Conservation (phyloP, 2,113 vertebrate genomes). For the Festucalex cinctus region DNA sequence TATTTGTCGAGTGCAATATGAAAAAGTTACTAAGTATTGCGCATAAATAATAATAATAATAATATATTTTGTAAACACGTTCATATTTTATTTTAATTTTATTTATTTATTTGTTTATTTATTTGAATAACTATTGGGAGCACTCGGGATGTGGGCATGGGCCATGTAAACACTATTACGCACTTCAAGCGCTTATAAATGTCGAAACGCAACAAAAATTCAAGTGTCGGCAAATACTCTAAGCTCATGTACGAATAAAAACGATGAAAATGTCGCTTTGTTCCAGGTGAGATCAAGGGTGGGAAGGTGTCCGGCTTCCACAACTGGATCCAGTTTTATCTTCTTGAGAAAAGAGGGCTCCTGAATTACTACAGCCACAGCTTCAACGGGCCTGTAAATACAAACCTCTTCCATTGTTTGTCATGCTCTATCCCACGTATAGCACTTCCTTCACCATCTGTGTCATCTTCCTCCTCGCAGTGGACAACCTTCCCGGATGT, state of each 20-base stretch:
- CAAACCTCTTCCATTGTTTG: background rate
- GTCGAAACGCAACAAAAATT: background rate
- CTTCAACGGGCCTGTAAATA: slow-evolving; percentile 85
- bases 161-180: background rate
- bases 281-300: slow-evolving; percentile 85
- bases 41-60: no score
- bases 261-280: background rate
- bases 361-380: slow-evolving; percentile 91
- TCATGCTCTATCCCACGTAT: background rate
- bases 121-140: no score
- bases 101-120: no score
- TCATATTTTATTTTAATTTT: no score
- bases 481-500: slow-evolving; percentile 85
- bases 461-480: slow-evolving; percentile 57
- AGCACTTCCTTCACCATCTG: background rate
- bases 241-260: background rate
- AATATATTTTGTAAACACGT: no score
- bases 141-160: no score
- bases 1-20: no score
- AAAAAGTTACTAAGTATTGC: no score
- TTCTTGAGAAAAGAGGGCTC: slow-evolving; percentile 78
- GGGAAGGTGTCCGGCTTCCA: slow-evolving; percentile 93
- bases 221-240: background rate
- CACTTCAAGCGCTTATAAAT: background rate
- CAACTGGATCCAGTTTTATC: slow-evolving; percentile 95